Base-by-base conservation (phyloP, 2,888 invertebrate genomes). In the Pogonocherus hispidulus region DNA sequence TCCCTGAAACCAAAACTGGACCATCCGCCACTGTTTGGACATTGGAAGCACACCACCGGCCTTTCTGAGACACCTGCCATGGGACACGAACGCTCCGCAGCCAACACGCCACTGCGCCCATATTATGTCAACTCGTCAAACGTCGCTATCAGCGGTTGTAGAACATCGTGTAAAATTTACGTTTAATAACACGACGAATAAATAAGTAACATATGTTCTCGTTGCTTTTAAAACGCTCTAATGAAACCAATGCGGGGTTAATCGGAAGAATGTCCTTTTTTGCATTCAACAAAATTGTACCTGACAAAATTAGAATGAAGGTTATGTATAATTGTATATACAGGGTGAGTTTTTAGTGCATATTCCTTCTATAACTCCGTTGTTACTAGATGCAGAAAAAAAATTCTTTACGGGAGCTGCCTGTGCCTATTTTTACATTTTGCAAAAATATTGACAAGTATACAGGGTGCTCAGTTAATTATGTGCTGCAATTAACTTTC, bases 61-160 rank as follows among this genome's bases (percentile, higher is more conserved):
- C 47, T 18, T 47, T 19, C 22, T 22, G 66, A 18, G 62, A 72
- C 79, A 79, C 79, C 79, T 78, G 78, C 77, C 77, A 69, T 69
- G 9, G 16, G 20, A 32, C 66, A 66, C 66, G 59, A 66, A 52
- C 16, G 49, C 47, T 22, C 16, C 11, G n/a, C 20, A 37, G 1
- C 22, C 20, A 35, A 37, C 62, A 51, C 51, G 62, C 37, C 62
- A 51, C 35, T 37, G 62, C 37, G 35, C 37, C 37, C 62, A 59
- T 47, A 59, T 59, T 59, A 51, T 51, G 62, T 62, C 62, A 49
- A 51, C 62, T 62, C 51, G 62, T 62, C 51, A 51, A 62, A 51
- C 32, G 37, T 35, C 20, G 62, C 51, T 51, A 51, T 51, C 49
- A 51, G 62, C 22, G 32, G 59, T 51, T 62, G 62, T 62, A 62